These are phyloP conservation scores for Myxocyprinus asiaticus DNA, from an alignment of 2,113 vertebrate species.

Conservation along the genomic window DNA sequence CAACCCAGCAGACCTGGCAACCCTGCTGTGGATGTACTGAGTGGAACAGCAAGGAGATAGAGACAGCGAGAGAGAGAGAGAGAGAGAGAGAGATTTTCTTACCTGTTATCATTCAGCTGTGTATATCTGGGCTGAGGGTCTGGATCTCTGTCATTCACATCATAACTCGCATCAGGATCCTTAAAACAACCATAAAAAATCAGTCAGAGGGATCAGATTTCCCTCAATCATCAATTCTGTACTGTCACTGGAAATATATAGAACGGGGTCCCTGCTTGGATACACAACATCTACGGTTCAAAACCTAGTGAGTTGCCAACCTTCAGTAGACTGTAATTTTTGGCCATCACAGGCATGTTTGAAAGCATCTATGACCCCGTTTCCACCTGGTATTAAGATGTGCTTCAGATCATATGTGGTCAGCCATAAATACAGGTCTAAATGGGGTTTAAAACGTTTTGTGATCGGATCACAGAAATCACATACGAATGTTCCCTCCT, in stretches of 20 bases:
- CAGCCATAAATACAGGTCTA: too few relatives aligned
- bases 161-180: slow-evolving; percentile 94
- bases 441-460: too few relatives aligned
- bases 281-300: background rate
- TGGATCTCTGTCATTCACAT: slow-evolving; percentile 93
- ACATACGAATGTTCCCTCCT: too few relatives aligned
- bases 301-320: background rate
- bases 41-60: slow-evolving; percentile 4
- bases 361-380: too few relatives aligned
- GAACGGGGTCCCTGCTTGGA: too few relatives aligned
- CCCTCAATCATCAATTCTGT: background rate
- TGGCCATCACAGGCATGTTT: too few relatives aligned
- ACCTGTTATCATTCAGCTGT: slow-evolving; percentile 97
- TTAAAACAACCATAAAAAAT: slow-evolving; percentile 51
- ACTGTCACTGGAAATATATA: too few relatives aligned
- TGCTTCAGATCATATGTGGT: too few relatives aligned
- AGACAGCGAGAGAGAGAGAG: background rate
- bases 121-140: slow-evolving; percentile 97
- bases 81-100: slow-evolving; percentile 29
- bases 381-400: too few relatives aligned
- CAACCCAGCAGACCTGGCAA: slow-evolving; percentile 23
- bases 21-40: slow-evolving; percentile 10
- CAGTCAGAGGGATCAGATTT: background rate
- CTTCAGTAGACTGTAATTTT: background rate
- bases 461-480: too few relatives aligned